These are phyloP conservation scores for Pitta sordida DNA, from an alignment of 2,113 vertebrate genomes.

Conservation along the genomic window DNA sequence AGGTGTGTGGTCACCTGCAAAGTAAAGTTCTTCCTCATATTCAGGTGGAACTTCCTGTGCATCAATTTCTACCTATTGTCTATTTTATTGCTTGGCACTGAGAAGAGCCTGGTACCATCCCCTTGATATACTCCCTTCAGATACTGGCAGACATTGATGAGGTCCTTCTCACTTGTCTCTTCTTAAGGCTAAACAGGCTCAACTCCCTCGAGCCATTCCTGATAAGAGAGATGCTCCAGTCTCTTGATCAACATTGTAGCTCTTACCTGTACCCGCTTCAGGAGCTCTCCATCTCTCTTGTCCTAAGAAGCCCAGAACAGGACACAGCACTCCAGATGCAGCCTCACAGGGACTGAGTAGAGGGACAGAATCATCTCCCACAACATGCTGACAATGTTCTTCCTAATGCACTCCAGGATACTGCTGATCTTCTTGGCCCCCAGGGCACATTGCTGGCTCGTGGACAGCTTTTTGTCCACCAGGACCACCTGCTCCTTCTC, in stretches of 20 bases:
- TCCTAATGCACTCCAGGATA: not conserved
- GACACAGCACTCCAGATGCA: not conserved
- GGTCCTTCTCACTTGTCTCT: not conserved
- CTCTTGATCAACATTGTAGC: not conserved
- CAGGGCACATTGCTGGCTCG: not conserved
- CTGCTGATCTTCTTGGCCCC: not conserved
- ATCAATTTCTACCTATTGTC: not conserved
- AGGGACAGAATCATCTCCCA: not conserved
- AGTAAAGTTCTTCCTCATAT: not conserved
- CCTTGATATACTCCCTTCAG: not conserved
- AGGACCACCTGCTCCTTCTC: not conserved
- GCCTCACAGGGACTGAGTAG: not conserved
- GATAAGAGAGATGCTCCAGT: not conserved
- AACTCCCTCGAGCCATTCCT: not conserved
- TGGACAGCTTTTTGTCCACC: not conserved
- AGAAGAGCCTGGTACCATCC: not conserved
- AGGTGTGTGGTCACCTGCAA: not conserved
- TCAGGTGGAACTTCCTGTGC: not conserved
- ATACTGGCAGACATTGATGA: not conserved
- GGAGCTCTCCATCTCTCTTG: not conserved
- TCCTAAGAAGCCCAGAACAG: not conserved
- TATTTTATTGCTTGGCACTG: fast-evolving
- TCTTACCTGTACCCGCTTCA: not conserved
- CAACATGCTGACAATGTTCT: not conserved
- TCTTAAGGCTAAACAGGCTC: not conserved